These are phyloP conservation scores for Gymnorhina tibicen DNA, from an alignment of 2,113 vertebrate genomes.

Conservation along the genomic window DNA sequence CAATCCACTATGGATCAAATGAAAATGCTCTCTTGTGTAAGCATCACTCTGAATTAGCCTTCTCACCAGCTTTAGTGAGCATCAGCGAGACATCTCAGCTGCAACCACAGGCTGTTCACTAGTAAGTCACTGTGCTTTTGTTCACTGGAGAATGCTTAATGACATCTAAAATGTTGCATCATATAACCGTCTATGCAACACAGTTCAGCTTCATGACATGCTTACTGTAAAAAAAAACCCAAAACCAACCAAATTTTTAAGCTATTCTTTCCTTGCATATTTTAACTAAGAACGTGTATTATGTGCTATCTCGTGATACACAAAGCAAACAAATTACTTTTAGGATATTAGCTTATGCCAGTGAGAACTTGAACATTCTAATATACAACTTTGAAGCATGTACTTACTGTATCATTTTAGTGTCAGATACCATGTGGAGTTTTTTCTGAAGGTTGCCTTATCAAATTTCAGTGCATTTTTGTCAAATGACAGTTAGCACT, in stretches of 20 bases:
- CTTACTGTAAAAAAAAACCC: background rate
- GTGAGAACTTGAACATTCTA: background rate
- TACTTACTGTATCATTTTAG: background rate
- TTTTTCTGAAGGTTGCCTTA: background rate
- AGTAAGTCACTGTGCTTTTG: background rate
- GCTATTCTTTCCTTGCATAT: background rate
- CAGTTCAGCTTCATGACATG: background rate
- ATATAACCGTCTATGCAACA: background rate
- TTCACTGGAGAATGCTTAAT: background rate
- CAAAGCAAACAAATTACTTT: background rate
- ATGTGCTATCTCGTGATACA: background rate
- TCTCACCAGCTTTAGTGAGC: background rate
- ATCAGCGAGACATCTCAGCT: slow-evolving; percentile 33
- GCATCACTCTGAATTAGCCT: background rate
- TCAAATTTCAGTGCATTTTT: slow-evolving; percentile 10
- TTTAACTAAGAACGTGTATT: background rate
- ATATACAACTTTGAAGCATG: background rate
- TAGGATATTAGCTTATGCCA: background rate
- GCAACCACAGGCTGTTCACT: slow-evolving; percentile 6
- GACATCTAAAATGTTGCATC: background rate
- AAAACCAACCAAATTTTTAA: background rate
- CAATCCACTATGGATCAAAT: background rate
- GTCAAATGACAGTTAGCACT: background rate
- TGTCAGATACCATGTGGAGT: background rate
- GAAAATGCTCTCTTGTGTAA: slow-evolving; percentile 10